Conservation (phyloP, 2,797 vertebrate genomes). For the Esox lucius region DNA sequence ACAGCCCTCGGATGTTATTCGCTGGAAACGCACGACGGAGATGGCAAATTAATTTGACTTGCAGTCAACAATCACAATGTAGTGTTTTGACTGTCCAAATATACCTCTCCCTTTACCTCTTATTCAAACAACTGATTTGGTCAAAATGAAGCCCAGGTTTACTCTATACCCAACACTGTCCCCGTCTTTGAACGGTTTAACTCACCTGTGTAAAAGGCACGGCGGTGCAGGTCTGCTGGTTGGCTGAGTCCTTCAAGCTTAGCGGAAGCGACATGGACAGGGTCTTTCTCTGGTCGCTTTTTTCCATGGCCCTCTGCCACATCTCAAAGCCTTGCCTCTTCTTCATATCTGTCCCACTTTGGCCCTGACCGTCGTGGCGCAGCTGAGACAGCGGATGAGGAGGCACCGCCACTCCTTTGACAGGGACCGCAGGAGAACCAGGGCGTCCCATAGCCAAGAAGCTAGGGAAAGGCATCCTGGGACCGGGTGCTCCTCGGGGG, state of each 20-base stretch:
- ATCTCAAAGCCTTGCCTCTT: slow-evolving; percentile 71
- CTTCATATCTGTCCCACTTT: slow-evolving; percentile 47
- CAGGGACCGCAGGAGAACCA: slow-evolving; percentile 39
- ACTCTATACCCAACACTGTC: not conserved
- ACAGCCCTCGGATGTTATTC: slow-evolving; percentile 70
- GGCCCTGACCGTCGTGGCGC: slow-evolving; percentile 25
- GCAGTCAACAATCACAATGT: not conserved
- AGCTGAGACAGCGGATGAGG: slow-evolving; percentile 43
- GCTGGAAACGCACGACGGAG: slow-evolving; percentile 52
- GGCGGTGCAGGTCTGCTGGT: slow-evolving; percentile 66
- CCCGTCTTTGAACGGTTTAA: not conserved
- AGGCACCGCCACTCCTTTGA: slow-evolving; percentile 35
- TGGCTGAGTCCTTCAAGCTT: slow-evolving; percentile 64
- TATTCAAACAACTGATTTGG: not conserved
- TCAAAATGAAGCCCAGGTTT: not conserved
- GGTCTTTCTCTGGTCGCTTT: slow-evolving; percentile 54
- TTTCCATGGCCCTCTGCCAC: slow-evolving; percentile 73
- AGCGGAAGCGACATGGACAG: slow-evolving; percentile 56
- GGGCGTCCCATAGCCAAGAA: slow-evolving; percentile 72
- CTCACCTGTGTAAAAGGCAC: slow-evolving; percentile 76
- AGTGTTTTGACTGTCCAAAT: not conserved
- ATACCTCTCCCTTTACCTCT: not conserved
- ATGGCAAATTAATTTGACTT: not conserved
- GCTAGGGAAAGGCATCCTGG: slow-evolving; percentile 63
- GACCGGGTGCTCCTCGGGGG: slow-evolving; percentile 36